Evolutionary conservation across 2,797 vertebrate species (phyloP).

Genomic region (Numenius phaeopus): DNA sequence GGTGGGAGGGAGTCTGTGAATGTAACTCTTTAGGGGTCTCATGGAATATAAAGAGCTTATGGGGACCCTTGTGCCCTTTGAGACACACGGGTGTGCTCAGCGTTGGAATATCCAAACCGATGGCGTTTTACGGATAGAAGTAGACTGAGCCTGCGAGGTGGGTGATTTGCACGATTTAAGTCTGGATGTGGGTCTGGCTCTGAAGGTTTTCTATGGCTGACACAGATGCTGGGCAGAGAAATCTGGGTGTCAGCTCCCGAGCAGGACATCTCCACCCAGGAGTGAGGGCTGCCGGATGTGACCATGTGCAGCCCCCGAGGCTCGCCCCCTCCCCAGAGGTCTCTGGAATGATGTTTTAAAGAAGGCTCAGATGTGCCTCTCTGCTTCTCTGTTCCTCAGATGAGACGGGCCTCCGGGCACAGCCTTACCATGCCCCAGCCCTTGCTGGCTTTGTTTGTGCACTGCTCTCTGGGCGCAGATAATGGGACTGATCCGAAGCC

Average conservation of each 20-base stretch:
- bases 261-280: neutral
- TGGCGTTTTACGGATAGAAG: neutral
- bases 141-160: neutral
- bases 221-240: neutral
- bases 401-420: neutral
- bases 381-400: neutral
- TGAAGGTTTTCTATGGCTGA: neutral
- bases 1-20: neutral
- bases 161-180: neutral
- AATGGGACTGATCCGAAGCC: slow-evolving; percentile 50
- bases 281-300: neutral
- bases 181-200: neutral
- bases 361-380: neutral
- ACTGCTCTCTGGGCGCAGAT: neutral
- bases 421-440: neutral
- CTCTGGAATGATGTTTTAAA: neutral
- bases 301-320: fast-evolving
- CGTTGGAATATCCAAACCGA: neutral
- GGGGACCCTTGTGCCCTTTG: neutral
- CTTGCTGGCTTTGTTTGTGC: neutral
- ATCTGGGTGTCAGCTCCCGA: neutral
- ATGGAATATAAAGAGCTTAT: neutral
- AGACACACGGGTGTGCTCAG: neutral
- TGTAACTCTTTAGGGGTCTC: neutral
- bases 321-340: fast-evolving